Percentiles rank a stretch among this genome's conserved stretches.
Evolutionary conservation across 2,797 vertebrate species (phyloP).

Genomic region (Octomys mimax): DNA sequence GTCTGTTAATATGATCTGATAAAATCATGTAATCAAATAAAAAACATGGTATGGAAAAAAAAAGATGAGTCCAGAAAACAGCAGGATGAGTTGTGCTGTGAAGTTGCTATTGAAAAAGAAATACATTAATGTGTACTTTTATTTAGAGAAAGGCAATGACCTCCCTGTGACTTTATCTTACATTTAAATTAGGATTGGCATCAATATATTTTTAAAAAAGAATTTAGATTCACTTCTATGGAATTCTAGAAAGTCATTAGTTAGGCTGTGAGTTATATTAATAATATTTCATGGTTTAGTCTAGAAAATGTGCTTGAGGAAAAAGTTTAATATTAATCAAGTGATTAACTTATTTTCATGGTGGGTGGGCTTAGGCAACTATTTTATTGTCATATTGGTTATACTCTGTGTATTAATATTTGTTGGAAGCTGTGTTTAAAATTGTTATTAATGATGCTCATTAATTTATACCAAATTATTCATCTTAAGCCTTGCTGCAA

Average conservation of each 20-base stretch:
- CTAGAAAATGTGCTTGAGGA: slow-evolving; percentile 60
- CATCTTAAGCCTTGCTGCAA: slow-evolving; percentile 63
- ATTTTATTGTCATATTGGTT: slow-evolving; percentile 71
- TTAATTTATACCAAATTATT: slow-evolving; percentile 79
- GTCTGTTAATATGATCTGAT: not conserved
- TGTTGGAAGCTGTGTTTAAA: slow-evolving; percentile 71
- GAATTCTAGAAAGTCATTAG: slow-evolving; percentile 54
- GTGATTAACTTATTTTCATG: slow-evolving; percentile 71
- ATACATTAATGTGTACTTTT: slow-evolving; percentile 27
- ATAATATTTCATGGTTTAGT: slow-evolving; percentile 55
- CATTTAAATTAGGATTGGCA: slow-evolving; percentile 64
- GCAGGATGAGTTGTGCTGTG: not conserved
- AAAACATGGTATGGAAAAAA: not conserved
- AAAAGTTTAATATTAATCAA: slow-evolving; percentile 67
- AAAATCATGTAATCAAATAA: not conserved
- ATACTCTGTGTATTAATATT: slow-evolving; percentile 71
- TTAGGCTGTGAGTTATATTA: slow-evolving; percentile 70
- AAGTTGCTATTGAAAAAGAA: slow-evolving; percentile 46
- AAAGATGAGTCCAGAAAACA: not conserved
- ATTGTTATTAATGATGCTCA: slow-evolving; percentile 81
- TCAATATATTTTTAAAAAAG: slow-evolving; percentile 47
- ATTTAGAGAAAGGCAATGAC: slow-evolving; percentile 17
- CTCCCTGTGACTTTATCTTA: slow-evolving; percentile 20
- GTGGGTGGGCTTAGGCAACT: slow-evolving; percentile 45
- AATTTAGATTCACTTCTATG: slow-evolving; percentile 55